A percentile compares a stretch with the other conserved stretches of the same genome.
phyloP scores from a whole-genome alignment of 2,888 invertebrate genomes.

The Stenichneumon culpator region DNA sequence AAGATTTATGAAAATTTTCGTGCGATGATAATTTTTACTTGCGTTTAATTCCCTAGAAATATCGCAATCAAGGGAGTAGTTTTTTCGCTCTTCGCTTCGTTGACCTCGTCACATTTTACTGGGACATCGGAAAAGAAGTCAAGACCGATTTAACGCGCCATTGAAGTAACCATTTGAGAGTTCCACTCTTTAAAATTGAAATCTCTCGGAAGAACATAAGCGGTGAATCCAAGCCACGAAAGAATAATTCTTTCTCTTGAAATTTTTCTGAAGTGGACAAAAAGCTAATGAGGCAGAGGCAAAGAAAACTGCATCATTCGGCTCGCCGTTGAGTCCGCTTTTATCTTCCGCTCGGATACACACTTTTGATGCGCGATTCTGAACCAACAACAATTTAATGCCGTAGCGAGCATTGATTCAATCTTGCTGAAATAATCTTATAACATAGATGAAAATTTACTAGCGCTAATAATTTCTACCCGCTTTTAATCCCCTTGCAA shows the following conservation, averaged over 20 bases:
- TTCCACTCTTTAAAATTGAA: constrained; percentile 36
- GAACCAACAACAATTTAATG: too few relatives aligned
- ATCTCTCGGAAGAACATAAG: constrained; percentile 3
- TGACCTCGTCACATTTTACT: constrained; percentile 52
- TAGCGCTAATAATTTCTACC: too few relatives aligned
- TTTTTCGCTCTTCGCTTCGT: constrained; percentile 25
- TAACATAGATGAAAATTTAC: too few relatives aligned
- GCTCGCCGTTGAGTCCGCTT: too few relatives aligned
- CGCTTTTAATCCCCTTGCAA: too few relatives aligned
- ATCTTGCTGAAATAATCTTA: too few relatives aligned
- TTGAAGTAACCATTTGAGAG: constrained; percentile 34
- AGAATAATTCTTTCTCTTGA: constrained; percentile 6
- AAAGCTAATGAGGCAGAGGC: neutral
- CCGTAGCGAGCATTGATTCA: too few relatives aligned
- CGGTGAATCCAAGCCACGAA: neutral
- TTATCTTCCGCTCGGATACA: neutral
- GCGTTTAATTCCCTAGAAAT: too few relatives aligned
- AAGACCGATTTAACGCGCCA: constrained; percentile 8
- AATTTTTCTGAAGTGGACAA: neutral
- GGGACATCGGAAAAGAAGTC: constrained; percentile 35
- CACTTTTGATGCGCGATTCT: neutral
- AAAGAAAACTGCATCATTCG: neutral
- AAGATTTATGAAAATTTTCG: too few relatives aligned
- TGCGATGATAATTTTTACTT: too few relatives aligned
- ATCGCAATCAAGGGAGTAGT: too few relatives aligned